Conservation (phyloP, 2,113 vertebrate species). For the Myrmecobius fasciatus region DNA sequence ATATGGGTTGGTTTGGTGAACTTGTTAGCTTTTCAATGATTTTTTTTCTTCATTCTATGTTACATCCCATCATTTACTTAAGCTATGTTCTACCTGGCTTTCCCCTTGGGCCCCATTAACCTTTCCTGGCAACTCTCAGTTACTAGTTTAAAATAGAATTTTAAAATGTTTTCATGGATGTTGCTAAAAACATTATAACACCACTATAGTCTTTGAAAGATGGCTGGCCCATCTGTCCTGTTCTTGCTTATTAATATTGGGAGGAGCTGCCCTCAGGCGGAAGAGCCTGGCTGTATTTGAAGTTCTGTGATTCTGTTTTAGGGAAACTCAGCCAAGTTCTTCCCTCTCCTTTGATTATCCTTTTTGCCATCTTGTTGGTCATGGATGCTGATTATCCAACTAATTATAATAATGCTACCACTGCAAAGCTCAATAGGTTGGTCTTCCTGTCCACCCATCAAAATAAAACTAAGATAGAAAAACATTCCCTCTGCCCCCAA, state of each 20-base stretch:
- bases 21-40: neutral
- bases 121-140: neutral
- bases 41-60: neutral
- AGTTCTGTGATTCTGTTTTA: neutral
- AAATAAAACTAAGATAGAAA: neutral
- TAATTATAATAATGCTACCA: neutral
- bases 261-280: neutral
- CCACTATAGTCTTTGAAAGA: neutral
- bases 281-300: neutral
- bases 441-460: neutral
- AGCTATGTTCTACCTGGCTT: neutral
- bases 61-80: neutral
- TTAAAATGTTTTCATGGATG: neutral
- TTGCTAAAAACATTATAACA: neutral
- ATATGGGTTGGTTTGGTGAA: neutral
- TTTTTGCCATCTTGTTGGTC: neutral
- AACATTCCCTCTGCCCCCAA: neutral
- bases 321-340: neutral
- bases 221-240: neutral
- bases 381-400: neutral
- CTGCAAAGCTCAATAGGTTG: neutral
- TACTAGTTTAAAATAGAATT: neutral
- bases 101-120: neutral
- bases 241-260: neutral
- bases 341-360: neutral